Percentiles rank a stretch among this genome's conserved stretches.
These are phyloP conservation scores for Melanogrammus aeglefinus DNA, from an alignment of 2,797 vertebrate genomes.

Conservation along the genomic window DNA sequence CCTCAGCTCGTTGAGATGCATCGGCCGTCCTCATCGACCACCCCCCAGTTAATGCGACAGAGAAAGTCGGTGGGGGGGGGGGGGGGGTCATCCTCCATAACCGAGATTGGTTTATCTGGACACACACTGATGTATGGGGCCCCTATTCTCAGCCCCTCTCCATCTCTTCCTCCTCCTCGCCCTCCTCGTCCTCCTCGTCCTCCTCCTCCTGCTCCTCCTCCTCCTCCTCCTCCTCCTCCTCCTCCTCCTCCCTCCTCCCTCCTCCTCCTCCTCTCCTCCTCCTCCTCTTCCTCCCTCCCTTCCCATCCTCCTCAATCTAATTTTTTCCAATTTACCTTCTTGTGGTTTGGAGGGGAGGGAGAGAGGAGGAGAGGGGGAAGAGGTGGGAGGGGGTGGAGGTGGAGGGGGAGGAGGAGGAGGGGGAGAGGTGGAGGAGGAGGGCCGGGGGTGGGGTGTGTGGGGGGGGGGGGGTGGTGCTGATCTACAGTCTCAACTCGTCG, in stretches of 20 bases:
- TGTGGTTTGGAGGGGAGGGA: not conserved
- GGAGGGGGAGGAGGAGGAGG: too few species aligned
- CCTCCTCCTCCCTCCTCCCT: not conserved
- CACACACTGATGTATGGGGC: slow-evolving; percentile 4
- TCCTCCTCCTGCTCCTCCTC: not conserved
- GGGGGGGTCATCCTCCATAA: slow-evolving; percentile 6
- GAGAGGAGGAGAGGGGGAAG: too few species aligned
- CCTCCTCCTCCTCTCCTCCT: not conserved
- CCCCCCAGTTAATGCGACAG: not conserved
- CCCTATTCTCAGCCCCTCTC: slow-evolving; percentile 6
- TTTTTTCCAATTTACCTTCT: slow-evolving; percentile 30
- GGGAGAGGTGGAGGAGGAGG: too few species aligned
- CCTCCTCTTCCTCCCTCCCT: not conserved
- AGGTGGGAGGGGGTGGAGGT: too few species aligned
- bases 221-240: slow-evolving; percentile 3
- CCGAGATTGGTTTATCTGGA: slow-evolving; percentile 1
- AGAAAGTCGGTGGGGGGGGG: not conserved
- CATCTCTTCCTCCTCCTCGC: not conserved
- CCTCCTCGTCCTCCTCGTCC: not conserved
- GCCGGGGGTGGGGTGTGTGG: too few species aligned
- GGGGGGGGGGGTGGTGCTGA: not conserved
- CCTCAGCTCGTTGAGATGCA: slow-evolving; percentile 4
- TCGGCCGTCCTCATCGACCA: not conserved
- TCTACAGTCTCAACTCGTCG: not conserved
- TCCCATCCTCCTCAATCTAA: slow-evolving; percentile 19